Evolutionary conservation across 1,140 invertebrate genomes (phyloP).

Genomic region (Ostrea denselamellosa): DNA sequence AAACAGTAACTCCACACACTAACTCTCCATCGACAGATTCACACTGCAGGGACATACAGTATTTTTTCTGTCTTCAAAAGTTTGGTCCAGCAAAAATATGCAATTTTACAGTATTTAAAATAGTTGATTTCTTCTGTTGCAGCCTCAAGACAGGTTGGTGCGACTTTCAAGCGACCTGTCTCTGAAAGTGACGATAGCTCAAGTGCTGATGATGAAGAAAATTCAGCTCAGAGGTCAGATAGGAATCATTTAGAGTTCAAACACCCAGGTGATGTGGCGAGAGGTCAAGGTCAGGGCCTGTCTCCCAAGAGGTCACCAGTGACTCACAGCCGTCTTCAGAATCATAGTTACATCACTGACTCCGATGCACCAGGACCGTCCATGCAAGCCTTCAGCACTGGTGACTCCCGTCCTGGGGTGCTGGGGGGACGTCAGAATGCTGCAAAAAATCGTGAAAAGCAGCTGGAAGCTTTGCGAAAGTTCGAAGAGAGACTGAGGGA

Average conservation of each 20-base stretch:
- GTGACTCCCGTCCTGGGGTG: slow-evolving; percentile 54
- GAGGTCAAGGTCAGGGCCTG: slow-evolving; percentile 22
- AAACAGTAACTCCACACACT: too few species aligned
- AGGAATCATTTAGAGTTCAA: slow-evolving; percentile 48
- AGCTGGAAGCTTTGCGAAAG: slow-evolving; percentile 82
- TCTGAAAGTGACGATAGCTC: slow-evolving; percentile 54
- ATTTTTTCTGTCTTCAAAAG: too few species aligned
- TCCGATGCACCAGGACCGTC: background rate
- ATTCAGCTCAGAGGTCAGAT: slow-evolving; percentile 15
- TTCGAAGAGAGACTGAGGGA: slow-evolving; percentile 82
- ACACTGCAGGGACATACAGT: too few species aligned
- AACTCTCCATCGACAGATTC: too few species aligned
- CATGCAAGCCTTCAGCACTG: slow-evolving; percentile 13
- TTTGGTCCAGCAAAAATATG: too few species aligned
- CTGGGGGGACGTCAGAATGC: slow-evolving; percentile 78
- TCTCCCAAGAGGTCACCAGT: slow-evolving; percentile 1
- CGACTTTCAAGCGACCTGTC: slow-evolving; percentile 9
- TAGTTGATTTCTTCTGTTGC: background rate
- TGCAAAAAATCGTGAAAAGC: slow-evolving; percentile 81
- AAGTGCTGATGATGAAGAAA: slow-evolving; percentile 55
- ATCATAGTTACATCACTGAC: slow-evolving; percentile 3
- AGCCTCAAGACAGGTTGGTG: background rate
- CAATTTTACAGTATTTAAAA: too few species aligned
- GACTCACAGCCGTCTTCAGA: slow-evolving; percentile 39
- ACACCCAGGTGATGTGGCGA: slow-evolving; percentile 45